Percentiles rank a stretch among this genome's conserved stretches.
These are phyloP conservation scores for Microchrysa polita DNA, from an alignment of 2,888 invertebrate genomes.

Conservation along the genomic window DNA sequence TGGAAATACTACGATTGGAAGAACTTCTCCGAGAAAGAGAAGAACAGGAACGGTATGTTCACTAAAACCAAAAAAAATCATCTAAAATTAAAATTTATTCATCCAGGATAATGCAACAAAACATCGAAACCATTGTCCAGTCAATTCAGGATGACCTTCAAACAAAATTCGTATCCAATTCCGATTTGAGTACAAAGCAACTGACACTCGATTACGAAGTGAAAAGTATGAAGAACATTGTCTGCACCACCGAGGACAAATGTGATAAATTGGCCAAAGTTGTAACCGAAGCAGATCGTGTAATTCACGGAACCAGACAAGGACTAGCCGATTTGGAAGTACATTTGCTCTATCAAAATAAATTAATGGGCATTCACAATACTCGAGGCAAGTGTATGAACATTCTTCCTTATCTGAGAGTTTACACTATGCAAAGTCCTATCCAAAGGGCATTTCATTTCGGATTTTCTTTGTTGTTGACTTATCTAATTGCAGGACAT, in stretches of 20 bases:
- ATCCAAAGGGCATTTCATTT: background rate
- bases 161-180: constrained; percentile 55
- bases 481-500: constrained; percentile 62
- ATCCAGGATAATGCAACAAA: constrained; percentile 24
- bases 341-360: constrained; percentile 60
- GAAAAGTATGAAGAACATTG: constrained; percentile 65
- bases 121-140: constrained; percentile 17
- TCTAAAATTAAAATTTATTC: background rate
- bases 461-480: background rate
- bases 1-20: constrained; percentile 43
- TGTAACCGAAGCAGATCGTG: constrained; percentile 60
- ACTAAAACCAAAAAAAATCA: background rate
- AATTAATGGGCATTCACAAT: constrained; percentile 60
- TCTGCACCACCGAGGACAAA: constrained; percentile 67
- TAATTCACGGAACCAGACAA: constrained; percentile 65
- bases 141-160: constrained; percentile 55
- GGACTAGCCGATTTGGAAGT: constrained; percentile 65
- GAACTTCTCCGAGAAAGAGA: constrained; percentile 34
- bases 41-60: constrained; percentile 30
- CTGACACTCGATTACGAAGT: constrained; percentile 66
- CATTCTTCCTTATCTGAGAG: too few relatives aligned
- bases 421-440: background rate
- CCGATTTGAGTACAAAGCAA: constrained; percentile 65
- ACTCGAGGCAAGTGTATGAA: constrained; percentile 58
- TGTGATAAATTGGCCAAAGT: constrained; percentile 66